Evolutionary conservation across 1,140 invertebrate genomes (phyloP).

Genomic region (Varroa destructor): DNA sequence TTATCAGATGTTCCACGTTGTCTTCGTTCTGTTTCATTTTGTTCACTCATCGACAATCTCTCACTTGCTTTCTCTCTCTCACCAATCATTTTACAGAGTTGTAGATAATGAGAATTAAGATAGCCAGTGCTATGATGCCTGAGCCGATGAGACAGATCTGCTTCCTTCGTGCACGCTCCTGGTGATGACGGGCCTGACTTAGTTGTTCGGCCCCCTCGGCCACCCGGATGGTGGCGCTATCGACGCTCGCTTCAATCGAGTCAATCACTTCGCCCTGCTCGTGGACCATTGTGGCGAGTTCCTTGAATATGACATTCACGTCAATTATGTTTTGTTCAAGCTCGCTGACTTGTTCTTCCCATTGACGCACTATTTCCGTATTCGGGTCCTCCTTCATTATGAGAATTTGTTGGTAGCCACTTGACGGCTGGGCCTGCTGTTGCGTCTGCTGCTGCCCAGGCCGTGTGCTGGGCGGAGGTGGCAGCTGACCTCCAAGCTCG

Average conservation of each 20-base stretch:
- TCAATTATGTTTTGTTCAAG: constrained; percentile 83
- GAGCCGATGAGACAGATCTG: constrained; percentile 1
- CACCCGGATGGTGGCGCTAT: constrained; percentile 72
- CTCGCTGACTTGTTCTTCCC: constrained; percentile 74
- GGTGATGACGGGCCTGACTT: constrained; percentile 36
- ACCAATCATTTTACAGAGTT: not conserved
- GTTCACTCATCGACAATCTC: no score
- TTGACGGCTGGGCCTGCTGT: constrained; percentile 7
- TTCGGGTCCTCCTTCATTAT: constrained; percentile 73
- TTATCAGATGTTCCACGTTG: no score
- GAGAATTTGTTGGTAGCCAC: constrained; percentile 43
- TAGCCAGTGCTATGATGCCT: constrained; percentile 1
- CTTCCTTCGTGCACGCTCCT: constrained; percentile 19
- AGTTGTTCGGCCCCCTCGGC: constrained; percentile 64
- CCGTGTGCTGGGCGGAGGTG: not conserved
- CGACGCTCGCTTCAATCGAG: constrained; percentile 90
- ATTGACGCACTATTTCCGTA: constrained; percentile 66
- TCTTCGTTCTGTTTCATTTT: no score
- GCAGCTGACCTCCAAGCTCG: constrained; percentile 41
- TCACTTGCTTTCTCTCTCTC: no score
- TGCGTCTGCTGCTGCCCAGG: constrained; percentile 33
- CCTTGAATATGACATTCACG: constrained; percentile 97
- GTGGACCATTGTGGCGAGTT: constrained; percentile 85
- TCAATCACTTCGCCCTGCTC: constrained; percentile 93
- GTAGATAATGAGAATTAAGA: constrained; percentile 12